A percentile compares a stretch with the other conserved stretches of the same genome.
These are phyloP conservation scores for Hyppa rectilinea DNA, from an alignment of 2,888 invertebrate genomes.

Conservation along the genomic window DNA sequence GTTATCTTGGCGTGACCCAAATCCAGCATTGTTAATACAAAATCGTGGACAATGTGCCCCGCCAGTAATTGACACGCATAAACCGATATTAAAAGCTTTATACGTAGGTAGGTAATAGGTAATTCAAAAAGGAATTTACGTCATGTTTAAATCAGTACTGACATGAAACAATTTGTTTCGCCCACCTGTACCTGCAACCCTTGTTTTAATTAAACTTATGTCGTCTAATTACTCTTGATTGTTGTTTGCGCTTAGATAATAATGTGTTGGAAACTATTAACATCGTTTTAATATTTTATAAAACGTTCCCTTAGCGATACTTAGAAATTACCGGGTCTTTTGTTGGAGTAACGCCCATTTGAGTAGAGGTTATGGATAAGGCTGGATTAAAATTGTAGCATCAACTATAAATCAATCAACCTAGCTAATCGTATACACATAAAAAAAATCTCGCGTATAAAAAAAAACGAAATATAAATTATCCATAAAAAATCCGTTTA, in stretches of 20 bases:
- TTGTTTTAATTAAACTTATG: constrained; percentile 78
- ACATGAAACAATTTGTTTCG: constrained; percentile 70
- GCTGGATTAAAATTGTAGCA: background rate
- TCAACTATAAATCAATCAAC: background rate
- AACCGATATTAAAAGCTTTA: constrained; percentile 70
- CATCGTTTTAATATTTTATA: constrained; percentile 32
- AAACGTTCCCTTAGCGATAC: constrained; percentile 28
- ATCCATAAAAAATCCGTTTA: constrained; percentile 4
- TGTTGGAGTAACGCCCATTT: background rate
- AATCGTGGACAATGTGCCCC: constrained; percentile 60
- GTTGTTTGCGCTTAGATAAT: constrained; percentile 65
- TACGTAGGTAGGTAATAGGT: constrained; percentile 52
- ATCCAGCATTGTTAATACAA: constrained; percentile 63
- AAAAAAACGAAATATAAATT: background rate
- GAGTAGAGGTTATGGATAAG: background rate
- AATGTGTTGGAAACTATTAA: constrained; percentile 48
- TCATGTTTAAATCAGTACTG: constrained; percentile 72
- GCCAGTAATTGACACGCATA: constrained; percentile 67
- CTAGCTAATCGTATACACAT: background rate
- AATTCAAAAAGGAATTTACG: constrained; percentile 66
- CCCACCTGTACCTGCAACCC: constrained; percentile 69
- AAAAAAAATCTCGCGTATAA: background rate
- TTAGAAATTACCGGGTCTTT: constrained; percentile 6
- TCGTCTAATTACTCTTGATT: constrained; percentile 73
- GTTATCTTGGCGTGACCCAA: constrained; percentile 64